Conservation (phyloP, 2,888 invertebrate genomes). For the Koerneria pararmatus region DNA sequence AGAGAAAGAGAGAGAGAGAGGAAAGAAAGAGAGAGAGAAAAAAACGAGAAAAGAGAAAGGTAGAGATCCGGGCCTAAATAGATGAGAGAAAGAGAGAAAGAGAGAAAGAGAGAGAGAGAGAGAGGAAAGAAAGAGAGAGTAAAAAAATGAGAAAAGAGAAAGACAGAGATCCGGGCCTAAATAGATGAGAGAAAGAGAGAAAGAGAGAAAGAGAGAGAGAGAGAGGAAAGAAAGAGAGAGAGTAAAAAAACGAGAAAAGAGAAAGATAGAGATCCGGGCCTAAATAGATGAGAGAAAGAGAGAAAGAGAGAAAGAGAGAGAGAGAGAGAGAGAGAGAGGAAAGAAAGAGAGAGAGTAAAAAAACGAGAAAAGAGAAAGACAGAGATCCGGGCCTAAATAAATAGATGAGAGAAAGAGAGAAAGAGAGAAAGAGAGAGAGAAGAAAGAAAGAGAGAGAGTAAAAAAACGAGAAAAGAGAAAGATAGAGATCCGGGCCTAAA, state of each 20-base stretch:
- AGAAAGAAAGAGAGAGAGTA: background rate
- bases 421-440: background rate
- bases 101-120: background rate
- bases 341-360: background rate
- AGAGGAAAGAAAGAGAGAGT: background rate
- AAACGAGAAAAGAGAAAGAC: background rate
- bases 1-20: slow-evolving; percentile 12
- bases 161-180: background rate
- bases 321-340: background rate
- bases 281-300: background rate
- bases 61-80: background rate
- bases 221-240: background rate
- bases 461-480: background rate
- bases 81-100: slow-evolving; percentile 1
- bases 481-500: background rate
- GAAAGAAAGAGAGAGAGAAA: background rate
- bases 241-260: background rate
- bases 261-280: background rate
- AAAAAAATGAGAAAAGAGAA: slow-evolving; percentile 8
- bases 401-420: background rate
- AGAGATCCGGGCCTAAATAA: background rate
- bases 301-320: too few species aligned
- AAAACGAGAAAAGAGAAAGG: background rate
- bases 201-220: slow-evolving; percentile 1
- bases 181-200: background rate